These are phyloP conservation scores for Sebastiscus albofasciatus DNA, from an alignment of 2,797 vertebrate genomes.

Conservation along the genomic window DNA sequence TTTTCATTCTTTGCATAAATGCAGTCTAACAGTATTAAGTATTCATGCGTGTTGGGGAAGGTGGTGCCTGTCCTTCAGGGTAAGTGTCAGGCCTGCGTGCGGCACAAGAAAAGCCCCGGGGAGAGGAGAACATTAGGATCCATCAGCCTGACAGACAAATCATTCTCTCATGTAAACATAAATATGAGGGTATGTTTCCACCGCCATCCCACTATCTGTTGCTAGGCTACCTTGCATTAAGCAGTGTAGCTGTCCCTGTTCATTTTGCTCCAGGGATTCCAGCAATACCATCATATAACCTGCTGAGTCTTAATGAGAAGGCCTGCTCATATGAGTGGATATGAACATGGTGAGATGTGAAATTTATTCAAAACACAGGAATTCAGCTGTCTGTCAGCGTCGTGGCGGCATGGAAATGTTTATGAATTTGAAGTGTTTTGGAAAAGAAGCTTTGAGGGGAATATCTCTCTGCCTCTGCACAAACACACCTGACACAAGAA, in stretches of 20 bases:
- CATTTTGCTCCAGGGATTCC: constrained; percentile 87
- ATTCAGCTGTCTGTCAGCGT: constrained; percentile 76
- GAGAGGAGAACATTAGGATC: constrained; percentile 85
- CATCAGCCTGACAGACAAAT: constrained; percentile 89
- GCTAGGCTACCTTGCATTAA: constrained; percentile 90
- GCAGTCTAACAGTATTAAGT: constrained; percentile 84
- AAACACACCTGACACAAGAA: constrained; percentile 76
- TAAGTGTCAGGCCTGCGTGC: constrained; percentile 80
- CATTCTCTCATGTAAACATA: constrained; percentile 90
- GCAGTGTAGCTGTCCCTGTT: constrained; percentile 87
- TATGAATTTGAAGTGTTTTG: constrained; percentile 78
- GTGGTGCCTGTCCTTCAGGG: constrained; percentile 83
- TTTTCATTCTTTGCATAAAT: constrained; percentile 83
- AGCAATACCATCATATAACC: constrained; percentile 85
- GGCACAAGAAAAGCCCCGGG: constrained; percentile 79
- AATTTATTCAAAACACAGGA: constrained; percentile 78
- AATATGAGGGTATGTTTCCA: constrained; percentile 88
- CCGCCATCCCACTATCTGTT: constrained; percentile 86
- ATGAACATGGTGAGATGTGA: constrained; percentile 77
- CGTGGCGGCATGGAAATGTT: constrained; percentile 61
- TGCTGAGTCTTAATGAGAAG: constrained; percentile 85
- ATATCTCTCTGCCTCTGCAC: constrained; percentile 65
- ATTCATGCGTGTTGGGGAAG: constrained; percentile 82
- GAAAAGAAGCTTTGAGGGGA: constrained; percentile 72
- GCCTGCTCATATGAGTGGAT: constrained; percentile 80